phyloP scores from a whole-genome alignment of 1,140 invertebrate species.

The Drosophila carrolli region DNA sequence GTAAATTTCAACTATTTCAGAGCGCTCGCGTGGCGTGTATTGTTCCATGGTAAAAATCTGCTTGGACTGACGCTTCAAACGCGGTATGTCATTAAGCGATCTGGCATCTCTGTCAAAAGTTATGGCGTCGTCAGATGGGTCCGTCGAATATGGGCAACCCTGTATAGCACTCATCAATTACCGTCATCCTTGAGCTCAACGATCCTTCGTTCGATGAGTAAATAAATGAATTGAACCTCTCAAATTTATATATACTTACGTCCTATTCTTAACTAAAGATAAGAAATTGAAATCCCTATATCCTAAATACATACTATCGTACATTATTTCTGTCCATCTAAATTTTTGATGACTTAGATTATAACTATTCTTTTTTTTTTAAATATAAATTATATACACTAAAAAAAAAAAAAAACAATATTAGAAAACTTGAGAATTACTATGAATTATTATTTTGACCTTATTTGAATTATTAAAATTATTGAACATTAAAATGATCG shows the following conservation, averaged over 20 bases:
- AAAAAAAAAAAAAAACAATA: not conserved
- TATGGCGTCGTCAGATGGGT: too few relatives aligned
- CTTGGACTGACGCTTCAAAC: too few relatives aligned
- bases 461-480: conserved; percentile 1
- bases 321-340: not conserved
- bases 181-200: too few relatives aligned
- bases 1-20: too few relatives aligned
- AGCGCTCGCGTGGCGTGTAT: too few relatives aligned
- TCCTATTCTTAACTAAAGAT: not conserved
- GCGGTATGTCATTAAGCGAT: too few relatives aligned
- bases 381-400: not conserved
- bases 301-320: not conserved
- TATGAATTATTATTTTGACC: conserved; percentile 1
- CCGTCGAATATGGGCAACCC: too few relatives aligned
- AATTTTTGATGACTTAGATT: not conserved
- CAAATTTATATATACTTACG: not conserved
- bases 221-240: too few relatives aligned
- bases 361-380: not conserved
- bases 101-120: too few relatives aligned
- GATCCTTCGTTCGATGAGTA: too few relatives aligned
- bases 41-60: too few relatives aligned
- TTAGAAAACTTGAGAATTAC: not conserved
- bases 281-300: not conserved
- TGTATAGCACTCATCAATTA: too few relatives aligned
- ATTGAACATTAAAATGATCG: not conserved